Conservation (phyloP, 2,113 vertebrate genomes). For the Oxyruncus cristatus region DNA sequence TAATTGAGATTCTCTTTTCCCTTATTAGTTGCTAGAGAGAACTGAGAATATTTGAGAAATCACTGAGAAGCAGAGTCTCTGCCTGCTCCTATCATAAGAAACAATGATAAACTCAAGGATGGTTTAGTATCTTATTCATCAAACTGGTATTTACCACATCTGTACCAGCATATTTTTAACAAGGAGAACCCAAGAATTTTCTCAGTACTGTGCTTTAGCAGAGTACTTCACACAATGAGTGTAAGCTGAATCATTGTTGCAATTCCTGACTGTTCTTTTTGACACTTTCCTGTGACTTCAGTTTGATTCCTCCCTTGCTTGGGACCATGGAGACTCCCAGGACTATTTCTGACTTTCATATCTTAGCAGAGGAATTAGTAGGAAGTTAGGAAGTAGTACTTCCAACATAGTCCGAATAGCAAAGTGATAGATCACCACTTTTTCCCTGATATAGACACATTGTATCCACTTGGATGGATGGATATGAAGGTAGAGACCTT, state of each 20-base stretch:
- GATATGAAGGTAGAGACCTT: not conserved
- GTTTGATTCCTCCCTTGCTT: not conserved
- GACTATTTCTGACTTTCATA: not conserved
- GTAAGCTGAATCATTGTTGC: not conserved
- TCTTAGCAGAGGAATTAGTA: not conserved
- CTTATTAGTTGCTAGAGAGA: not conserved
- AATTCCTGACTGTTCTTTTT: not conserved
- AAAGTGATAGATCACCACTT: not conserved
- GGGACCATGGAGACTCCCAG: not conserved
- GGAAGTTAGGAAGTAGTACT: not conserved
- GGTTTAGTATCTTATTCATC: not conserved
- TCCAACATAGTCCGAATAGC: not conserved
- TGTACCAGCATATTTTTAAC: not conserved
- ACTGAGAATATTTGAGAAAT: not conserved
- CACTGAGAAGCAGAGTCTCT: not conserved
- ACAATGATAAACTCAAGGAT: not conserved
- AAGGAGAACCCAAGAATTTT: not conserved
- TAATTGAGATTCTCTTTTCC: not conserved
- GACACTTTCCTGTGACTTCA: not conserved
- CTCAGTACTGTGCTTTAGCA: not conserved
- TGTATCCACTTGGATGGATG: not conserved
- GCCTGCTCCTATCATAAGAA: not conserved
- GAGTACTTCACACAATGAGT: not conserved
- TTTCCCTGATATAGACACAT: not conserved
- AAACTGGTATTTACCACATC: not conserved